A percentile compares a stretch with the other conserved stretches of the same genome.
Conservation (phyloP, 64 coral and sea anemone genomes). For the Porites australiensis region DNA sequence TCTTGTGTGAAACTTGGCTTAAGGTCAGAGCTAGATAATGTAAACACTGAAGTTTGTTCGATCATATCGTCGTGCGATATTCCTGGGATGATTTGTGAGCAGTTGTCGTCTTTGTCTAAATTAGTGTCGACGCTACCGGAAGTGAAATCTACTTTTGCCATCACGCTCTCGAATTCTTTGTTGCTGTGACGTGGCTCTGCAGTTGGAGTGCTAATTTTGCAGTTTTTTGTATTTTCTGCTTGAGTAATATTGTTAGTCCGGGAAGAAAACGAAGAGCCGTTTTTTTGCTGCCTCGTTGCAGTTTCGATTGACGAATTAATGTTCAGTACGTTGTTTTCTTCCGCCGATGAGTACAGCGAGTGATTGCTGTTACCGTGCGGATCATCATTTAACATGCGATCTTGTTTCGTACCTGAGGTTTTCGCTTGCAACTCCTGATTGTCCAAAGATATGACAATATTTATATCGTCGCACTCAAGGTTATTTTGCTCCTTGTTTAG, state of each 20-base stretch:
- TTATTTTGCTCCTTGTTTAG: background rate
- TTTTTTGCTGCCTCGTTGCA: background rate
- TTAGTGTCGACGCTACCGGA: slow-evolving; percentile 38
- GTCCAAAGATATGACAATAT: background rate
- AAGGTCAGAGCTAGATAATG: slow-evolving; percentile 9
- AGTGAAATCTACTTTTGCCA: background rate
- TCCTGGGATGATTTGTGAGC: background rate
- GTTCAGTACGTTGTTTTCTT: background rate
- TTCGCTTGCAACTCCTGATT: background rate
- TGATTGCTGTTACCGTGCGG: background rate
- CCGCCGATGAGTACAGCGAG: background rate
- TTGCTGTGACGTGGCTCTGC: background rate
- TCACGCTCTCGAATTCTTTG: background rate
- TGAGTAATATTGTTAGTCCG: background rate
- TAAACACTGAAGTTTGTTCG: slow-evolving; percentile 13
- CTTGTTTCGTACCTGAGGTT: background rate
- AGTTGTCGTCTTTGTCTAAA: background rate
- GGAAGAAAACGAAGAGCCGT: background rate
- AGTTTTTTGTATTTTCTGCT: background rate
- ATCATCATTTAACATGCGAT: background rate
- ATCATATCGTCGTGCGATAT: slow-evolving; percentile 16
- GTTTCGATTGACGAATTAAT: background rate
- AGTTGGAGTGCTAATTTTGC: background rate
- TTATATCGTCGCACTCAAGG: background rate
- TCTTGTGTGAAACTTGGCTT: slow-evolving; percentile 39